phyloP scores from a whole-genome alignment of 1,140 invertebrate genomes.

The Drosophila takahashii region DNA sequence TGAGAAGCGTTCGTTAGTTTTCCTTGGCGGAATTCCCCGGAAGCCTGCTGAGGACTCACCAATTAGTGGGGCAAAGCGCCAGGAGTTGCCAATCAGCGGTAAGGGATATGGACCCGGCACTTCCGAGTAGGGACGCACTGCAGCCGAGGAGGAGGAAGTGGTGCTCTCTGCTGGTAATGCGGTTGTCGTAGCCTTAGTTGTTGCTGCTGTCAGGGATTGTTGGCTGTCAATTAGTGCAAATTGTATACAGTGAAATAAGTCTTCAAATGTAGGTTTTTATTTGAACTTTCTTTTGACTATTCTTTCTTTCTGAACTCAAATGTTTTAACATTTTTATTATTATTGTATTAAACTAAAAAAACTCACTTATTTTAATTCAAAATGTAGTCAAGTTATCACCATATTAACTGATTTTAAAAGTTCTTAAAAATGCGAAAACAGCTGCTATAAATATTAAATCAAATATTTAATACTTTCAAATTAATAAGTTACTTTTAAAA shows the following conservation, averaged over 20 bases:
- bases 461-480: too few relatives aligned
- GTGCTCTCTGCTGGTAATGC: conserved; percentile 12
- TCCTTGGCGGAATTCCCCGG: not conserved
- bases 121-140: conserved; percentile 86
- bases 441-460: too few relatives aligned
- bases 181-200: conserved; percentile 15
- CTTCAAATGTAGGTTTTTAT: not conserved
- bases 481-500: too few relatives aligned
- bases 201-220: conserved; percentile 1
- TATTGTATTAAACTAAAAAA: too few relatives aligned
- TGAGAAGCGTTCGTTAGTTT: not conserved
- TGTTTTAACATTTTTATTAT: too few relatives aligned
- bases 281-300: not conserved
- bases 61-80: conserved; percentile 90
- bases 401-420: too few relatives aligned
- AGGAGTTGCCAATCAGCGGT: conserved; percentile 92
- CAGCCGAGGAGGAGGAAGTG: conserved; percentile 11
- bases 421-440: too few relatives aligned
- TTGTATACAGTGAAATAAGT: conserved; percentile 6
- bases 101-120: conserved; percentile 92
- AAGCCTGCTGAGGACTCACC: conserved; percentile 85
- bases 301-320: not conserved
- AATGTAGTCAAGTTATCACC: too few relatives aligned
- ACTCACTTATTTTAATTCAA: too few relatives aligned
- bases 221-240: conserved; percentile 43